These are phyloP conservation scores for Teinopalpus imperialis DNA, from an alignment of 2,888 invertebrate genomes.

Conservation along the genomic window DNA sequence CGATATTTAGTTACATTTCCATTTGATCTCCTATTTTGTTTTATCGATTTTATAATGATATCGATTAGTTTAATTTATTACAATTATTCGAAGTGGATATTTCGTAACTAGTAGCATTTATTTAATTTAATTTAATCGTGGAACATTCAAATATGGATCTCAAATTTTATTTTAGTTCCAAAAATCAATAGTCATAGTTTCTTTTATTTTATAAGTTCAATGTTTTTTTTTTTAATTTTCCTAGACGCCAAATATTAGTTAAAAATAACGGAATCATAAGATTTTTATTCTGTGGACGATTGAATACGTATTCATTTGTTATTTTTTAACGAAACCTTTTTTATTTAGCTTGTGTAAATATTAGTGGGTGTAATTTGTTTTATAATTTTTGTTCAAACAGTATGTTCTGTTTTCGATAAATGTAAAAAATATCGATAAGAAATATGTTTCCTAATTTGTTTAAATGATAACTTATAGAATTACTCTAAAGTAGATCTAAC, in stretches of 20 bases:
- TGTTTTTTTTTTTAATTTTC: conserved; percentile 52
- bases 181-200: conserved; percentile 73
- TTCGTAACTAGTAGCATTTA: conserved; percentile 46
- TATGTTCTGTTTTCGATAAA: conserved; percentile 56
- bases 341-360: conserved; percentile 49
- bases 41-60: conserved; percentile 62
- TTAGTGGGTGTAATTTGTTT: conserved; percentile 43
- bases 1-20: conserved; percentile 64
- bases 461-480: conserved; percentile 37
- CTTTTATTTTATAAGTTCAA: conserved; percentile 46
- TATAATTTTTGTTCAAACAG: conserved; percentile 42
- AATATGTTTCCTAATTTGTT: conserved; percentile 48
- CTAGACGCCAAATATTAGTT: conserved; percentile 78
- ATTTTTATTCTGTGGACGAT: conserved; percentile 17
- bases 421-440: conserved; percentile 37
- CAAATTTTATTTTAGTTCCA: conserved; percentile 74
- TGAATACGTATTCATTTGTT: conserved; percentile 32
- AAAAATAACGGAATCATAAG: conserved; percentile 41
- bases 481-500: conserved; percentile 44
- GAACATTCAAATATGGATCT: conserved; percentile 62
- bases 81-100: conserved; percentile 36
- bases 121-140: conserved; percentile 40
- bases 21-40: conserved; percentile 77
- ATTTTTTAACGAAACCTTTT: conserved; percentile 41
- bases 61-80: conserved; percentile 69